These are phyloP conservation scores for Telmatochromis sp. DNA, from an alignment of 2,113 vertebrate genomes.

Conservation along the genomic window DNA sequence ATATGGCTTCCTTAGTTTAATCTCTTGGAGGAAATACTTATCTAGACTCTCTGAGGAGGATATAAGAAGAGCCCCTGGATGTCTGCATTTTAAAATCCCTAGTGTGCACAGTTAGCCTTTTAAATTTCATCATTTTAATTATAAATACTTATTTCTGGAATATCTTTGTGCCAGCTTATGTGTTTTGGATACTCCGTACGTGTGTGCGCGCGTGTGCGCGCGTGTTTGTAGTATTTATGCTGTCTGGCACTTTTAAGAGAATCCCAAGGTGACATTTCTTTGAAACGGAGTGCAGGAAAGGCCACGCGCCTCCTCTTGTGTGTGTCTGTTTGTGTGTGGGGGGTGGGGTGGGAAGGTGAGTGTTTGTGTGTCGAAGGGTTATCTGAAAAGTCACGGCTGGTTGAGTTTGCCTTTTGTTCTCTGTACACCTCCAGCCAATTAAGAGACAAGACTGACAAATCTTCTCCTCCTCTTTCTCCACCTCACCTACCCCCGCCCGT, in stretches of 20 bases:
- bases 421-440: slow-evolving; percentile 58
- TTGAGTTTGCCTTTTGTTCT: slow-evolving; percentile 60
- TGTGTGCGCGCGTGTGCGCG: neutral
- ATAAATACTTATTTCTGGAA: slow-evolving; percentile 22
- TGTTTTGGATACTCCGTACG: neutral
- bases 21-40: slow-evolving; percentile 26
- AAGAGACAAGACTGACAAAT: slow-evolving; percentile 65
- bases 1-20: neutral
- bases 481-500: neutral
- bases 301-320: neutral
- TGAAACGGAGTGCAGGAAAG: slow-evolving; percentile 28
- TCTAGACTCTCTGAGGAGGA: slow-evolving; percentile 8
- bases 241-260: slow-evolving; percentile 33
- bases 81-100: slow-evolving; percentile 48
- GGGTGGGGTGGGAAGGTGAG: neutral
- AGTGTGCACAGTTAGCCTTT: slow-evolving; percentile 22
- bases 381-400: slow-evolving; percentile 61
- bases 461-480: slow-evolving; percentile 19
- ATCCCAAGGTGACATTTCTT: slow-evolving; percentile 65
- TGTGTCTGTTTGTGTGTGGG: neutral
- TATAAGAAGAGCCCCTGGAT: slow-evolving; percentile 40
- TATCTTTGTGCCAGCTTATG: neutral
- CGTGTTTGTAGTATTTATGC: slow-evolving; percentile 26
- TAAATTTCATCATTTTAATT: slow-evolving; percentile 39
- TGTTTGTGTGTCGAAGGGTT: slow-evolving; percentile 19